Percentiles rank a stretch among this genome's conserved stretches.
Evolutionary conservation across 2,113 vertebrate species (phyloP).

Genomic region (Lichenostomus cassidix): DNA sequence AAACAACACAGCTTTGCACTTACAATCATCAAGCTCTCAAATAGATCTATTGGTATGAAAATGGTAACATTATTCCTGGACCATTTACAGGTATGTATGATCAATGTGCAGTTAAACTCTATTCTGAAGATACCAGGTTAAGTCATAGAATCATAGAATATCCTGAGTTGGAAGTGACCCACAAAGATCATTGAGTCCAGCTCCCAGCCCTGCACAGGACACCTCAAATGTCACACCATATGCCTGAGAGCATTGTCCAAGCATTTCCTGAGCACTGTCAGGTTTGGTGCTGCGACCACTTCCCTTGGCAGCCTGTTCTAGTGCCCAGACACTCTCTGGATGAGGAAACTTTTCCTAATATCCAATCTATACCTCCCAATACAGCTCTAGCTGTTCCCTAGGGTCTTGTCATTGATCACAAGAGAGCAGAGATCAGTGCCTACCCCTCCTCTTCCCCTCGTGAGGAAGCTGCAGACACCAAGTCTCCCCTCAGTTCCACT

Average conservation of each 20-base stretch:
- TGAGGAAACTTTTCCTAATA: background rate
- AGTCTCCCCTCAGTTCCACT: background rate
- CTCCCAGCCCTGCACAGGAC: background rate
- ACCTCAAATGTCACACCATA: background rate
- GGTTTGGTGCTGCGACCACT: background rate
- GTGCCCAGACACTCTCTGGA: accelerated
- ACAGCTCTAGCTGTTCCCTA: background rate
- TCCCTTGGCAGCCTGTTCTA: background rate
- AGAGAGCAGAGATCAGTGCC: background rate
- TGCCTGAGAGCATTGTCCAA: background rate
- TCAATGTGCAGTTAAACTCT: background rate
- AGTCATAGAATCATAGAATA: background rate
- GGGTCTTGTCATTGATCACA: background rate
- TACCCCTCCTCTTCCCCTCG: accelerated
- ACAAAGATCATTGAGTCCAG: background rate
- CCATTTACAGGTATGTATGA: background rate
- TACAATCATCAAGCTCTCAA: background rate
- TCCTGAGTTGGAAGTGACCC: background rate
- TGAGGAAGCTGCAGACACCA: background rate
- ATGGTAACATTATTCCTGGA: background rate
- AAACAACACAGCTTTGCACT: background rate
- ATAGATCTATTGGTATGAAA: background rate
- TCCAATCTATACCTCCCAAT: background rate
- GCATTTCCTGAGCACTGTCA: no score
- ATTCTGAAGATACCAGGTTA: background rate